Percentiles rank a stretch among this genome's conserved stretches.
Conservation (phyloP, 2,113 vertebrate species). For the Ceyx cyanopectus region DNA sequence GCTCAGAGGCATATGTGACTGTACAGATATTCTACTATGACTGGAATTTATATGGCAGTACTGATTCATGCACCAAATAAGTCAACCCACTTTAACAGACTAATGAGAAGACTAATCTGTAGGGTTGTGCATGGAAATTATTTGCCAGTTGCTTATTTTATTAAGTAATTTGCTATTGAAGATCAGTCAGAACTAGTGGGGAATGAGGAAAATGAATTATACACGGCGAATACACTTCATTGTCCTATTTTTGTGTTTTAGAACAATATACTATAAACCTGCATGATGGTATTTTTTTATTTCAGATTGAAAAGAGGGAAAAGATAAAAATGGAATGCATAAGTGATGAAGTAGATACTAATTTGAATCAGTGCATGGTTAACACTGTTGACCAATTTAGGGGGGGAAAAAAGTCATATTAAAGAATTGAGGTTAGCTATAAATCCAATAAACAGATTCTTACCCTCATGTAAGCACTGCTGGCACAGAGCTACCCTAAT, state of each 20-base stretch:
- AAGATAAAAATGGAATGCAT: constrained; percentile 6
- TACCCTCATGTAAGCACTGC: background rate
- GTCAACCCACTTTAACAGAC: constrained; percentile 28
- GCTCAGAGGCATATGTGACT: constrained; percentile 24
- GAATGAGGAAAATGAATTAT: background rate
- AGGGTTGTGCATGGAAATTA: constrained; percentile 11
- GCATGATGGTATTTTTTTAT: background rate
- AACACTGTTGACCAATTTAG: background rate
- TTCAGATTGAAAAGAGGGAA: background rate
- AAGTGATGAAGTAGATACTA: background rate
- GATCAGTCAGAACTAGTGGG: background rate
- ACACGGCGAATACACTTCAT: background rate
- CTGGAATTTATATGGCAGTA: constrained; percentile 25
- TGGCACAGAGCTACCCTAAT: background rate
- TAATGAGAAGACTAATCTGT: constrained; percentile 41
- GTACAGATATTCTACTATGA: background rate
- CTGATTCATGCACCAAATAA: constrained; percentile 44
- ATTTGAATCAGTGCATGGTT: background rate
- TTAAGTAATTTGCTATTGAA: constrained; percentile 33
- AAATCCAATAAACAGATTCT: background rate
- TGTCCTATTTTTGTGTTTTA: background rate
- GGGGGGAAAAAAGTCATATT: background rate
- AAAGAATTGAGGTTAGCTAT: background rate
- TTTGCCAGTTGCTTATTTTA: constrained; percentile 45
- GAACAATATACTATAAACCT: background rate